phyloP scores from a whole-genome alignment of 2,888 invertebrate genomes.

The Torymus texanus region DNA sequence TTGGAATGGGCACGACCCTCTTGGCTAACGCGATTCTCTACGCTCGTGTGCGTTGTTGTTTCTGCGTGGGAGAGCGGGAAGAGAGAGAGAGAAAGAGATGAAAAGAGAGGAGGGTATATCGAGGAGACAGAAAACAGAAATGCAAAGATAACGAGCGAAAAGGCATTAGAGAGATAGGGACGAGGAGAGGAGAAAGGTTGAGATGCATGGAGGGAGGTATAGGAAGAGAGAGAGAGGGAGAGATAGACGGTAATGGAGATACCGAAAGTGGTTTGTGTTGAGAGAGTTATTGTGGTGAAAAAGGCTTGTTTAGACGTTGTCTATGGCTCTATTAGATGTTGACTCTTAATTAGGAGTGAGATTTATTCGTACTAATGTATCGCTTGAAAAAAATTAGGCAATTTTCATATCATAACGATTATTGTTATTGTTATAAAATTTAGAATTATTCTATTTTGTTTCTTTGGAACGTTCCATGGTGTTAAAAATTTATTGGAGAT shows the following conservation, averaged over 20 bases:
- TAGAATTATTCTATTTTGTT: no score
- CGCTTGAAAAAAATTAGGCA: neutral
- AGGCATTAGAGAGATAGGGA: slow-evolving; percentile 36
- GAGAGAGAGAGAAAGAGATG: slow-evolving; percentile 10
- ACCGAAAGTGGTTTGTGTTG: slow-evolving; percentile 13
- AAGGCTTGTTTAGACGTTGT: slow-evolving; percentile 1
- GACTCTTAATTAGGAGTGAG: neutral
- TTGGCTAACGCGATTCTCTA: slow-evolving; percentile 33
- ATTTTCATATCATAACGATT: no score
- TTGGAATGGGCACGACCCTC: slow-evolving; percentile 65
- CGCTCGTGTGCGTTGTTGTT: slow-evolving; percentile 41
- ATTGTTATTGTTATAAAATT: no score
- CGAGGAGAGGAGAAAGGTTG: slow-evolving; percentile 33
- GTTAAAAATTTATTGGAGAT: no score
- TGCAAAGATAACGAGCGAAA: slow-evolving; percentile 48
- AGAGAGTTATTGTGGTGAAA: slow-evolving; percentile 40
- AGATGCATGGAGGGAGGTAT: slow-evolving; percentile 45
- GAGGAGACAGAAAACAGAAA: slow-evolving; percentile 50
- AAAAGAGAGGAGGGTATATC: slow-evolving; percentile 18
- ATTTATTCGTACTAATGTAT: neutral
- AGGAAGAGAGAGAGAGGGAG: slow-evolving; percentile 21
- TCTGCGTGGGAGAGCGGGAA: slow-evolving; percentile 16
- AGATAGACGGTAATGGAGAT: slow-evolving; percentile 50
- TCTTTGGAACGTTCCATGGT: no score
- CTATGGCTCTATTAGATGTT: slow-evolving; percentile 20